A percentile compares a stretch with the other conserved stretches of the same genome.
phyloP scores from a whole-genome alignment of 2,888 invertebrate genomes.

The Luffia ferchaultella region DNA sequence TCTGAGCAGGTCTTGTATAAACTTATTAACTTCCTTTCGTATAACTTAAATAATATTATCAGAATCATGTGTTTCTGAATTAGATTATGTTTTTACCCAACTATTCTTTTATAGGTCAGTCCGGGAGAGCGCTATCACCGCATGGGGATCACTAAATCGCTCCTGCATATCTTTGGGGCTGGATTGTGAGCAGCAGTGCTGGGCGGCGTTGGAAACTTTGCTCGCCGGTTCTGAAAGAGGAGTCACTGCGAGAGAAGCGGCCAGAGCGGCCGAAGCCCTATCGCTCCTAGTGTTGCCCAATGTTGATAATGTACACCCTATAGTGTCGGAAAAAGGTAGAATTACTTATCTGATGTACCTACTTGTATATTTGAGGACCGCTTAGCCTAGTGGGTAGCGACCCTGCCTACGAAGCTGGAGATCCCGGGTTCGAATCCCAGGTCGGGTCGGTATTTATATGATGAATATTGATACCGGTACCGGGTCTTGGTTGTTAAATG shows the following conservation, averaged over 20 bases:
- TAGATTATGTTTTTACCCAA: too few relatives aligned
- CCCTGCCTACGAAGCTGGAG: too few relatives aligned
- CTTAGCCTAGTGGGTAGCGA: too few relatives aligned
- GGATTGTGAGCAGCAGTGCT: constrained; percentile 29
- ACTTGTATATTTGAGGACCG: too few relatives aligned
- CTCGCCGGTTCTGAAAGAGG: constrained; percentile 12
- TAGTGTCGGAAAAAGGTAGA: constrained; percentile 39
- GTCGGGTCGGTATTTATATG: too few relatives aligned
- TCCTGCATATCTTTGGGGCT: constrained; percentile 28
- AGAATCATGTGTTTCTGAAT: too few relatives aligned
- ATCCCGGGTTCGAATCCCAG: too few relatives aligned
- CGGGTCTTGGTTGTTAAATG: too few relatives aligned
- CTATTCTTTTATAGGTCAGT: constrained; percentile 34
- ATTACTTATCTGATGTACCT: background rate
- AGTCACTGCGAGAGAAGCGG: constrained; percentile 23
- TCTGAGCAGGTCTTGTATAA: too few relatives aligned
- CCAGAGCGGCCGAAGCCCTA: constrained; percentile 36
- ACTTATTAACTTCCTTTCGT: too few relatives aligned
- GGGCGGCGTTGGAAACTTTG: constrained; percentile 19
- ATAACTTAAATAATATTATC: too few relatives aligned
- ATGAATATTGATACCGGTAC: too few relatives aligned
- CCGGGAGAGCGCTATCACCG: constrained; percentile 40
- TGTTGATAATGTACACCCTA: constrained; percentile 26
- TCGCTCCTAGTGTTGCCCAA: constrained; percentile 41
- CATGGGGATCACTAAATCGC: constrained; percentile 41